phyloP scores from a whole-genome alignment of 2,113 vertebrate species.

The Orthonyx spaldingii region DNA sequence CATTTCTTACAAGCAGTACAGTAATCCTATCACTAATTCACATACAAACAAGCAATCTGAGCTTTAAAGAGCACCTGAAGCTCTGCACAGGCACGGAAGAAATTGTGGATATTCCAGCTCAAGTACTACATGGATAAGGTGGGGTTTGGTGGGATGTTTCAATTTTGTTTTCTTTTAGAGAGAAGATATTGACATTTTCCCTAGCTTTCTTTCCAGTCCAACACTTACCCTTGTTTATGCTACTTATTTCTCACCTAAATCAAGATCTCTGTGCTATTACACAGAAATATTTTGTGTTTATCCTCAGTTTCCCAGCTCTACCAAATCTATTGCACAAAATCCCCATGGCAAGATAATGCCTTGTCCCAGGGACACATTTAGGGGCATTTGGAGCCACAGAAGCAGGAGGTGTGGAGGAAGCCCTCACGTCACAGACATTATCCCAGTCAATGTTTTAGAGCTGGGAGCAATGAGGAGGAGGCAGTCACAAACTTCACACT shows the following conservation, averaged over 20 bases:
- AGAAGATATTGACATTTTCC: not conserved
- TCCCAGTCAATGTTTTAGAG: not conserved
- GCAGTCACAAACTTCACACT: not conserved
- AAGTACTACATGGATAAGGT: not conserved
- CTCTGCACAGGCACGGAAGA: not conserved
- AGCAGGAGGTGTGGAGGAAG: not conserved
- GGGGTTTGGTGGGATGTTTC: not conserved
- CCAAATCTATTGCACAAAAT: not conserved
- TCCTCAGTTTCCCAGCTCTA: not conserved
- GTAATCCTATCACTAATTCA: not conserved
- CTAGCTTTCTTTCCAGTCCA: not conserved
- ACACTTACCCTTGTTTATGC: not conserved
- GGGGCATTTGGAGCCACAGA: not conserved
- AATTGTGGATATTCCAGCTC: not conserved
- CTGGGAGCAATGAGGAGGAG: not conserved
- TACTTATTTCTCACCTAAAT: not conserved
- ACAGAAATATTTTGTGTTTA: not conserved
- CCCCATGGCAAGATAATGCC: accelerated
- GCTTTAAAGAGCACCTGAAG: not conserved
- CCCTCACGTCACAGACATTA: not conserved
- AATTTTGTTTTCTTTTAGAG: not conserved
- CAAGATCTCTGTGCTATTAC: not conserved
- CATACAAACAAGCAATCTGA: not conserved
- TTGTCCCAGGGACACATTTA: not conserved
- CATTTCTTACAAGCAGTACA: not conserved